Conservation (phyloP, 2,888 invertebrate species). For the Drosophila nr. perissopoda region DNA sequence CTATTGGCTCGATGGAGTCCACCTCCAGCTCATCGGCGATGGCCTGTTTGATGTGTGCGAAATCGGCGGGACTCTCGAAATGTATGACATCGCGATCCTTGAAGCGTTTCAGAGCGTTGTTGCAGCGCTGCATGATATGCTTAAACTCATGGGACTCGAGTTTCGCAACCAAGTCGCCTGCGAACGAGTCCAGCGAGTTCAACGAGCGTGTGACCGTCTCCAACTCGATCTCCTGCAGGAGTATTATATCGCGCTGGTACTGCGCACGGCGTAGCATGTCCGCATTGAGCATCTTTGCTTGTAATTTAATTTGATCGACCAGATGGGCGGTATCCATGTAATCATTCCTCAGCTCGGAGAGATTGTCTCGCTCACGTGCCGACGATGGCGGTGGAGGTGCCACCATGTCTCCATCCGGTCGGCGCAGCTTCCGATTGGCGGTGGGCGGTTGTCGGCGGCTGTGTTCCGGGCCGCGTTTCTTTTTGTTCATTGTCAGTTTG, state of each 20-base stretch:
- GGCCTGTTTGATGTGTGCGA: neutral
- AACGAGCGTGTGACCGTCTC: conserved; percentile 39
- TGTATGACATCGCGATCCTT: neutral
- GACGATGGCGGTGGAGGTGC: conserved; percentile 55
- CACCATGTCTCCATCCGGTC: conserved; percentile 19
- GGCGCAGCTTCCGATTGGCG: conserved; percentile 28
- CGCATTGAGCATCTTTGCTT: conserved; percentile 44
- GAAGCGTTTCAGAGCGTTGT: conserved; percentile 22
- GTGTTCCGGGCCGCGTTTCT: neutral
- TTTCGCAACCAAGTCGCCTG: conserved; percentile 35
- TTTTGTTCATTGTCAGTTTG: too few species aligned
- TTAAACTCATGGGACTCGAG: conserved; percentile 24
- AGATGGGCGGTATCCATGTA: conserved; percentile 39
- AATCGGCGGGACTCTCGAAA: neutral
- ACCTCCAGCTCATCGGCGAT: neutral
- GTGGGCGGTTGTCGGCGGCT: neutral
- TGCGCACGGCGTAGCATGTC: conserved; percentile 38
- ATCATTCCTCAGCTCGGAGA: conserved; percentile 38
- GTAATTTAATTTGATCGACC: conserved; percentile 37
- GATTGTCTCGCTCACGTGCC: conserved; percentile 42
- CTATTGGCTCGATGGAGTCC: neutral
- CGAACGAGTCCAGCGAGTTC: conserved; percentile 23
- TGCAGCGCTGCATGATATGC: conserved; percentile 26
- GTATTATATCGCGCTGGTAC: conserved; percentile 42
- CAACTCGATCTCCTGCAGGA: conserved; percentile 56